Base-by-base conservation (phyloP, 2,888 invertebrate species). In the Cryptocephalus primarius region DNA sequence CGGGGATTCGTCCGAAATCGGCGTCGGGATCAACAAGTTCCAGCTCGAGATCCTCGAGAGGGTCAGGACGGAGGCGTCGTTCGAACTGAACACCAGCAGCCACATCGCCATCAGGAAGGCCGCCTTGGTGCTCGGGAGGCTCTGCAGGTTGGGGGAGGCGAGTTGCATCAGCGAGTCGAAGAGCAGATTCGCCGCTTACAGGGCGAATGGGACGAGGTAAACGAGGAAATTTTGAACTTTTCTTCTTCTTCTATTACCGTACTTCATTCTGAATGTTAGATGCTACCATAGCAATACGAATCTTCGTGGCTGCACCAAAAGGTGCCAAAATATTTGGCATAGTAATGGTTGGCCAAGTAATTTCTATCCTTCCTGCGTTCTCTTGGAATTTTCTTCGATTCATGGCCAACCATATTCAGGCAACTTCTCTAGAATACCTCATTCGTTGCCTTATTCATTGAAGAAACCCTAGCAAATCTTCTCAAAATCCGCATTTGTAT, bases 1-100 rank as follows among this genome's bases (percentile, higher is more conserved):
- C 32, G 46, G 48, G 39, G 46, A 48, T 9, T 13, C 42, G 9
- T 49, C 55, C 1, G 9, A 32, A 10, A 14, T 52, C 8, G 48
- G 49, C 8, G 3, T n/a, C 11, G 12, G 36, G 11, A 2, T 36
- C n/a, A 36, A 36, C 12, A 36, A 6, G n/a, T 6, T 36, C 11
- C 36, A 31, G 32, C 42, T 39, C 48, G n/a, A 39, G 12, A n/a
- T 36, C n/a, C n/a, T 36, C 11, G 11, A 36, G 12, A n/a, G 6
- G 12, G 36, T 36, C n/a, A n/a, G 36, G 12, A 36, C 11, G n/a
- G 12, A 36, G 4, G 36, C 6, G n/a, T 36, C 36, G 3, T 36
- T 36, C 36, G 12, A 12, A 11, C n/a, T 36, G 12, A 6, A 36
- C 12, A 12, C 36, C 12, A 36, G 36, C 12, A 36, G 12, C 36